Evolutionary conservation across 2,797 vertebrate species (phyloP).

Genomic region (Paratrypauchen microcephalus): DNA sequence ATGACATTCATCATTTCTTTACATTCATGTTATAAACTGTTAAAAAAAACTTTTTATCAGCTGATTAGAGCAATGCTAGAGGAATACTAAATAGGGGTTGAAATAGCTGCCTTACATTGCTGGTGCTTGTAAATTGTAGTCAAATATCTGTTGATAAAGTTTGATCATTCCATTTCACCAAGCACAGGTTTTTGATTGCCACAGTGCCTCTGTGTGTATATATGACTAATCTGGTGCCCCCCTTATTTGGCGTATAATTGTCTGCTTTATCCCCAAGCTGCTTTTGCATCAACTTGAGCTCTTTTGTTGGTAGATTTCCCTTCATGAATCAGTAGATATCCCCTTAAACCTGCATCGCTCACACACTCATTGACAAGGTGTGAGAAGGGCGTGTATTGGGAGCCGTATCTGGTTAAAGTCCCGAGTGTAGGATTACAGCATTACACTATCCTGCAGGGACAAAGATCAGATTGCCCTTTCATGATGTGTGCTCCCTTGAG

Average conservation of each 20-base stretch:
- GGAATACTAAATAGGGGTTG: background rate
- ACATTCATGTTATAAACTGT: background rate
- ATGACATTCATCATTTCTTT: background rate
- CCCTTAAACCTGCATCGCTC: background rate
- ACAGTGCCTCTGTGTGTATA: background rate
- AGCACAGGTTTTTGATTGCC: background rate
- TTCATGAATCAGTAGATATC: background rate
- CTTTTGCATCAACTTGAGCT: background rate
- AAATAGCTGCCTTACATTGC: background rate
- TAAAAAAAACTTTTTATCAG: slow-evolving; percentile 16
- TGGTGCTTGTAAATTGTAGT: background rate
- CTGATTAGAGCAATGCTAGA: background rate
- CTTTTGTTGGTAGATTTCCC: background rate
- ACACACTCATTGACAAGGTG: slow-evolving; percentile 31
- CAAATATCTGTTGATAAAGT: background rate
- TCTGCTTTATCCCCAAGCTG: background rate
- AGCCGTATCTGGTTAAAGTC: slow-evolving; percentile 53
- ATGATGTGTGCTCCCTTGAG: slow-evolving; percentile 32
- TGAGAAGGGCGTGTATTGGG: slow-evolving; percentile 53
- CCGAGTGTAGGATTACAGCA: slow-evolving; percentile 60
- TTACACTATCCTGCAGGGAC: slow-evolving; percentile 57
- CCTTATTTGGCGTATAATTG: slow-evolving; percentile 1
- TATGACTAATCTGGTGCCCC: background rate
- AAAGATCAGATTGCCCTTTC: slow-evolving; percentile 68
- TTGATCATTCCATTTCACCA: background rate